These are phyloP conservation scores for Diglossa cyanea DNA, from an alignment of 2,797 vertebrate genomes.

Conservation along the genomic window DNA sequence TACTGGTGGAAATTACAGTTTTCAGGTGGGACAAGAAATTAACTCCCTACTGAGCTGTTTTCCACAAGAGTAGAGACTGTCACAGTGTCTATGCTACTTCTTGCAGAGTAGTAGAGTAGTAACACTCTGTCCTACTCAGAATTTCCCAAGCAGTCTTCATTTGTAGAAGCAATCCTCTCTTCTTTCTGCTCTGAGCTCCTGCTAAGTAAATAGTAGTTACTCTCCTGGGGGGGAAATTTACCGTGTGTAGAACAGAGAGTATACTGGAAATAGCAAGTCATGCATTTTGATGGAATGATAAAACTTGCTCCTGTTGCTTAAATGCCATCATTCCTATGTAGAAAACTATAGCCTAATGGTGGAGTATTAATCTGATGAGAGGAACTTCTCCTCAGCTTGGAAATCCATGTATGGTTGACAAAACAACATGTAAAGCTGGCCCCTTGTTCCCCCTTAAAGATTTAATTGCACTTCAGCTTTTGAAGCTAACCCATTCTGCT, in stretches of 20 bases:
- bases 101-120: too few species aligned
- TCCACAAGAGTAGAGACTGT: not conserved
- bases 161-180: not conserved
- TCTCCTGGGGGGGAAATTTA: not conserved
- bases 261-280: not conserved
- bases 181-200: not conserved
- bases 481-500: conserved; percentile 57
- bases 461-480: conserved; percentile 4
- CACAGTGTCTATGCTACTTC: not conserved
- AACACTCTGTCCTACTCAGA: not conserved
- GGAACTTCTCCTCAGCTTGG: not conserved
- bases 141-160: not conserved
- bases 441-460: conserved; percentile 73
- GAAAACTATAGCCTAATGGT: not conserved
- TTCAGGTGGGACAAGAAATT: not conserved
- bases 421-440: not conserved
- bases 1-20: not conserved
- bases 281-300: not conserved
- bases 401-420: not conserved
- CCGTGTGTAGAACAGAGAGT: not conserved
- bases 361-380: not conserved
- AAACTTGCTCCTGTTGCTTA: not conserved
- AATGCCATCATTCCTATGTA: not conserved
- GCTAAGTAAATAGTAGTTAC: not conserved
- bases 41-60: not conserved